phyloP scores from a whole-genome alignment of 2,888 invertebrate genomes.

The Cordilura impudica region DNA sequence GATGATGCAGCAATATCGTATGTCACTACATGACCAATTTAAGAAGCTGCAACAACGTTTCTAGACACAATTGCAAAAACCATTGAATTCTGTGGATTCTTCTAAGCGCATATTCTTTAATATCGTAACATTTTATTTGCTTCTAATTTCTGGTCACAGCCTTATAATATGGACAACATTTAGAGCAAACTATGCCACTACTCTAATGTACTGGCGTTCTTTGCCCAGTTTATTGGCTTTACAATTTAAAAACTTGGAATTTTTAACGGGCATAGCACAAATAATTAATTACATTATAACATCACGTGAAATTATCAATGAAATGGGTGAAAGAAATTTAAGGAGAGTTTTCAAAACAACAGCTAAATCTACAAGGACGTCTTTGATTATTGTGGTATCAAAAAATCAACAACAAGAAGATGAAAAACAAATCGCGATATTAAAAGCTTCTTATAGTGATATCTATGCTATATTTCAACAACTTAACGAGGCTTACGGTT shows the following conservation, averaged over 20 bases:
- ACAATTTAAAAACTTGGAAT: slow-evolving; percentile 66
- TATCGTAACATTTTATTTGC: slow-evolving; percentile 45
- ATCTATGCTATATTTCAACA: slow-evolving; percentile 69
- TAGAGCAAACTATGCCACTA: slow-evolving; percentile 2
- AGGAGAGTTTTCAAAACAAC: slow-evolving; percentile 26
- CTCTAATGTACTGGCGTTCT: slow-evolving; percentile 59
- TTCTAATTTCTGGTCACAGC: slow-evolving; percentile 54
- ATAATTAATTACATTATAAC: slow-evolving; percentile 64
- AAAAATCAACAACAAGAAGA: slow-evolving; percentile 38
- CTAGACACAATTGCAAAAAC: slow-evolving; percentile 37
- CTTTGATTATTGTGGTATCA: slow-evolving; percentile 14
- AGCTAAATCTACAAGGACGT: neutral
- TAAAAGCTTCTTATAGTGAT: slow-evolving; percentile 72
- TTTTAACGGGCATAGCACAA: slow-evolving; percentile 63
- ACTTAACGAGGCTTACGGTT: slow-evolving; percentile 73
- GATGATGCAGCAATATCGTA: slow-evolving; percentile 50
- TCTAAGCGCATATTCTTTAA: slow-evolving; percentile 55
- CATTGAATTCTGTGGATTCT: slow-evolving; percentile 2
- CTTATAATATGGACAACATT: slow-evolving; percentile 63
- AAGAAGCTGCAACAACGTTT: slow-evolving; percentile 59
- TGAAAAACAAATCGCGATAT: slow-evolving; percentile 62
- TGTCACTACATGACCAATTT: slow-evolving; percentile 55
- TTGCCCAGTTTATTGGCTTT: slow-evolving; percentile 67
- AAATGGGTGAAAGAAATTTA: slow-evolving; percentile 66
- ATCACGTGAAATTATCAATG: slow-evolving; percentile 61